Evolutionary conservation across 2,797 vertebrate genomes (phyloP).

Genomic region (Acanthurus lineatus): DNA sequence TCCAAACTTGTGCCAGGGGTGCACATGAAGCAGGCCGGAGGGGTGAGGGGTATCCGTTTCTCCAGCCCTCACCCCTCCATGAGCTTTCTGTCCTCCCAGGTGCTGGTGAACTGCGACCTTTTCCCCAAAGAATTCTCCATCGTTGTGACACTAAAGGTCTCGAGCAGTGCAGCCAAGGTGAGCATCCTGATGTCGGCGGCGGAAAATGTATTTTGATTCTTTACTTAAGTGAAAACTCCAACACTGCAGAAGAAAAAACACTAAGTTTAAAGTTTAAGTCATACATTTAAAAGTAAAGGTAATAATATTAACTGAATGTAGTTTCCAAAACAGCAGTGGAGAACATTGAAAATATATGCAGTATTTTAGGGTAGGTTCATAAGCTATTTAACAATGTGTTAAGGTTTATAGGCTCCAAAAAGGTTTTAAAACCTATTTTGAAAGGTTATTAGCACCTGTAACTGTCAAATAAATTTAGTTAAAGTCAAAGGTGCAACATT

Average conservation of each 20-base stretch:
- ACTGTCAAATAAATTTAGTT: not conserved
- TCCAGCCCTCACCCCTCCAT: constrained; percentile 72
- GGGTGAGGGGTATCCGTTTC: constrained; percentile 87
- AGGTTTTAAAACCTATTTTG: not conserved
- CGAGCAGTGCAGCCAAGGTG: constrained; percentile 84
- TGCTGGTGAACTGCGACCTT: constrained; percentile 89
- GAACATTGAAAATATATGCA: not conserved
- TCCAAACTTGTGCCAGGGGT: constrained; percentile 73
- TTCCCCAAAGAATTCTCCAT: constrained; percentile 94
- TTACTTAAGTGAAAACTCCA: not conserved
- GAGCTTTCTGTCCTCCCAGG: constrained; percentile 88
- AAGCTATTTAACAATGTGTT: not conserved
- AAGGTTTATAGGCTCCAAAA: not conserved
- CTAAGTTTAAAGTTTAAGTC: not conserved
- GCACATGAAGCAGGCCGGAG: constrained; percentile 82
- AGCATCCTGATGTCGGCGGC: constrained; percentile 37
- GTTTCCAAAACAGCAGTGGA: not conserved
- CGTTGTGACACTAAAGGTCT: constrained; percentile 87
- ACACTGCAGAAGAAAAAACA: not conserved
- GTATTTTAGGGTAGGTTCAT: not conserved
- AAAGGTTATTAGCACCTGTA: not conserved
- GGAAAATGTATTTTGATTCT: not conserved
- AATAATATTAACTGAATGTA: not conserved
- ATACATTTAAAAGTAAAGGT: not conserved
- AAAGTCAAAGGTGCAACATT: not conserved